Conservation (phyloP, 2,888 invertebrate species). For the Lasioglossum malachurum region DNA sequence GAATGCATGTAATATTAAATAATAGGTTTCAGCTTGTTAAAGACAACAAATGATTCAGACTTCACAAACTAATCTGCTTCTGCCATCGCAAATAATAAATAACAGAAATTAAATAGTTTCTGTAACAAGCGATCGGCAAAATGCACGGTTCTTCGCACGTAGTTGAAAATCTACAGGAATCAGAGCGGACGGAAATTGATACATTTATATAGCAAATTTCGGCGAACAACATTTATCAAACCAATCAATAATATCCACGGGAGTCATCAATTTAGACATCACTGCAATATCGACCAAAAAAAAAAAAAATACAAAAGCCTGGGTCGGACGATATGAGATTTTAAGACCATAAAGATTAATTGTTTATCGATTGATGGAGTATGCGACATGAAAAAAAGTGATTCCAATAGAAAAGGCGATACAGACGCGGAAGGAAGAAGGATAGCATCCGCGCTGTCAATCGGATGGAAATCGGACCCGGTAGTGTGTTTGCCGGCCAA, state of each 20-base stretch:
- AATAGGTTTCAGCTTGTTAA: background rate
- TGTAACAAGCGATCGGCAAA: background rate
- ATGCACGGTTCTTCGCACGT: too few species aligned
- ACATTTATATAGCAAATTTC: slow-evolving; percentile 1
- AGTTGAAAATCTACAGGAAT: background rate
- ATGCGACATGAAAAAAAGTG: slow-evolving; percentile 21
- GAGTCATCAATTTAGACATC: slow-evolving; percentile 32
- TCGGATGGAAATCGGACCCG: slow-evolving; percentile 74
- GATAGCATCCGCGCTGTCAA: slow-evolving; percentile 71
- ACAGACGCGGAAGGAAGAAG: slow-evolving; percentile 66
- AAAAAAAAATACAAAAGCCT: slow-evolving; percentile 17
- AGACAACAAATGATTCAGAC: background rate
- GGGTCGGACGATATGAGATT: slow-evolving; percentile 32
- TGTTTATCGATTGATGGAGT: slow-evolving; percentile 59
- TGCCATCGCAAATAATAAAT: background rate
- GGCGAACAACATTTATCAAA: background rate
- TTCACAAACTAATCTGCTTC: background rate
- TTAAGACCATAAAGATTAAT: slow-evolving; percentile 62
- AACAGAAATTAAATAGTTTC: background rate
- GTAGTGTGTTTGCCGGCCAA: slow-evolving; percentile 79
- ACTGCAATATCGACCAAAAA: slow-evolving; percentile 25
- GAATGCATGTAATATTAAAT: too few species aligned
- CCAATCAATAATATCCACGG: slow-evolving; percentile 21
- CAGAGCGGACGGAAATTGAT: slow-evolving; percentile 1
- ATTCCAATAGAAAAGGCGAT: slow-evolving; percentile 46